Base-by-base conservation (phyloP, 2,888 invertebrate genomes). In the Rhodophaea formosa region DNA sequence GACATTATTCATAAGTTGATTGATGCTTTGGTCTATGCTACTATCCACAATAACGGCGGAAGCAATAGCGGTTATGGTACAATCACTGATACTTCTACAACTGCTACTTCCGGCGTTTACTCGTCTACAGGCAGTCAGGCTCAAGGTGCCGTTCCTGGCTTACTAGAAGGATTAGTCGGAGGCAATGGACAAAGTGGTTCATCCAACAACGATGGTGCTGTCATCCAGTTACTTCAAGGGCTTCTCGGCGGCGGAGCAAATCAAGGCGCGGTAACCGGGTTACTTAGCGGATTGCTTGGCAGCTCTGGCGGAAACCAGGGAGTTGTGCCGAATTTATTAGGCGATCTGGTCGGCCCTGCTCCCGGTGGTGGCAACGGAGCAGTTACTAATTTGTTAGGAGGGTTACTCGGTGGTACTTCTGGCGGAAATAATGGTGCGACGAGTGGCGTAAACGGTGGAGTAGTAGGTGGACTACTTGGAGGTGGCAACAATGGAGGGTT, bases 1-100 rank as follows among this genome's bases (percentile, higher is more conserved):
- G 60, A 62, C 1, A 59, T 63, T n/a, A 63, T 65, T 8, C 58
- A 54, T 16, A 61, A 60, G 32, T 47, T 65, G n/a, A 58, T 62
- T 10, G 58, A 65, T 46, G 65, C 65, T 42, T 56, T 65, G 42
- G 53, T 60, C 17, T 58, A 51, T 47, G 45, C 61, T 8, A 55
- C 59, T n/a, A 52, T 58, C 1, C 47, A 16, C 10, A 39, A 16
- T 51, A 15, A 29, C 12, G 49, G 30, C 14, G 51, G 49, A 30
- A 39, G 12, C n/a, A 51, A 14, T 10, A 44, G 42, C 5, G 30
- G 49, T 15, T 15, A 6, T 32, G 8, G 12, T 16, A 17, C 39
- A 56, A 30, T 12, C 16, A 16, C 51, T 17, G 7, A 14, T 16
- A 15, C 49, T 32, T 32, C 8, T 39, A n/a, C 35, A 16, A 16